Evolutionary conservation across 2,888 invertebrate species (phyloP).

Genomic region (Campoplex capitator): DNA sequence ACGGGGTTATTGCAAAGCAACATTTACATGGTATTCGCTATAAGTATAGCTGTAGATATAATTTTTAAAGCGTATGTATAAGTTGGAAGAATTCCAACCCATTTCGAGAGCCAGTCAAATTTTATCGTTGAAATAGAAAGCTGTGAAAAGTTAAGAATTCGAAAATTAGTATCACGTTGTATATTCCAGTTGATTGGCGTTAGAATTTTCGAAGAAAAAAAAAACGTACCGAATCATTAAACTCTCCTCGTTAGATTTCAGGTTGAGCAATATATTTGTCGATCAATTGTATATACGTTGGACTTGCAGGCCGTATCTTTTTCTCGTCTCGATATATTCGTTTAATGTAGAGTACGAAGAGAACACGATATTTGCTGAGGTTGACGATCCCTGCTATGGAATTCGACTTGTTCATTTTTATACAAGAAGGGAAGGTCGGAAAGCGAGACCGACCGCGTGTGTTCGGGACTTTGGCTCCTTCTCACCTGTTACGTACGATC

Average conservation of each 20-base stretch:
- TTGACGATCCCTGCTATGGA: constrained; percentile 82
- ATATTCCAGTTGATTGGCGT: not conserved
- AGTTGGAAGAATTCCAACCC: constrained; percentile 7
- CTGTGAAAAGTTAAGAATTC: not conserved
- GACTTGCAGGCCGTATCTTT: not conserved
- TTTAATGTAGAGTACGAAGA: constrained; percentile 1
- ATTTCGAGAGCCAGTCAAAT: not conserved
- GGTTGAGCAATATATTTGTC: not conserved
- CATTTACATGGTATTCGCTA: constrained; percentile 26
- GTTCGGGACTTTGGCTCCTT: constrained; percentile 74
- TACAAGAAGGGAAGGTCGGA: constrained; percentile 77
- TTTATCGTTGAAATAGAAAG: not conserved
- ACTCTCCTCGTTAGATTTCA: not conserved
- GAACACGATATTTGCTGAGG: constrained; percentile 58
- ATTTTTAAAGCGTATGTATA: not conserved
- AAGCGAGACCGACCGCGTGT: constrained; percentile 70
- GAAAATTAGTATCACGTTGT: no score
- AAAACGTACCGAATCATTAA: not conserved
- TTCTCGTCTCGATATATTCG: constrained; percentile 12
- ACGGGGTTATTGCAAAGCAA: constrained; percentile 26
- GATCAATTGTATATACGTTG: not conserved
- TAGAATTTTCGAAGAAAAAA: not conserved
- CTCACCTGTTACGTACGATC: constrained; percentile 79
- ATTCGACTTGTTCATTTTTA: constrained; percentile 81
- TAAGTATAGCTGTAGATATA: not conserved